These are phyloP conservation scores for Penaeus monodon DNA, from an alignment of 2,888 invertebrate species.

Conservation along the genomic window DNA sequence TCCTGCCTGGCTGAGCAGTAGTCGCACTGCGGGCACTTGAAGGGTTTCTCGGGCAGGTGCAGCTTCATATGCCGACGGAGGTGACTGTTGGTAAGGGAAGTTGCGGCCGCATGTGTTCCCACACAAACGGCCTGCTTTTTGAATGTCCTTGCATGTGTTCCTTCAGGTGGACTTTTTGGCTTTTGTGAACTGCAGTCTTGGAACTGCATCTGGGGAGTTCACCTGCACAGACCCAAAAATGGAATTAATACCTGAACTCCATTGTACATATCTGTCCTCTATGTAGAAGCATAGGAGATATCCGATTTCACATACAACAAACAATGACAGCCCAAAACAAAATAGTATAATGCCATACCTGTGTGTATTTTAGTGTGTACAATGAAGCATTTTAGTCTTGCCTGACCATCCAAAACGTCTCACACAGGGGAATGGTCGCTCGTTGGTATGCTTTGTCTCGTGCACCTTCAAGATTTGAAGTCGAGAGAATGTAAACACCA, in stretches of 20 bases:
- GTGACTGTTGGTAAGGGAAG: constrained; percentile 79
- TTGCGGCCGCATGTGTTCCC: constrained; percentile 76
- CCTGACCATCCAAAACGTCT: constrained; percentile 79
- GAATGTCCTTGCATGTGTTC: constrained; percentile 78
- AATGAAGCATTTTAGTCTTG: constrained; percentile 78
- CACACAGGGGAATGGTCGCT: constrained; percentile 71
- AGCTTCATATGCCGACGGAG: constrained; percentile 78
- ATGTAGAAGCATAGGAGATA: not conserved
- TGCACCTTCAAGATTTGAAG: constrained; percentile 36
- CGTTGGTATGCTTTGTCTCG: constrained; percentile 51
- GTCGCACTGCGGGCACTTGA: constrained; percentile 77
- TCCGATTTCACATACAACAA: not conserved
- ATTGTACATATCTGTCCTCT: not conserved
- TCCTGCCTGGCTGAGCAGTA: constrained; percentile 78
- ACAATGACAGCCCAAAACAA: not conserved
- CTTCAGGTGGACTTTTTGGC: constrained; percentile 78
- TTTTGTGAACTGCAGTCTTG: constrained; percentile 76
- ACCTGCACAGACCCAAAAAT: constrained; percentile 68
- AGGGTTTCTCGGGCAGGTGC: constrained; percentile 77
- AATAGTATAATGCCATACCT: constrained; percentile 68
- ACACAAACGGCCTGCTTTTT: constrained; percentile 73
- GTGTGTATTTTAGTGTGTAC: constrained; percentile 78
- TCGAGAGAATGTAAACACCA: constrained; percentile 44
- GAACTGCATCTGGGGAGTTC: constrained; percentile 77
- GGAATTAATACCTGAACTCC: not conserved